Base-by-base conservation (phyloP, 37 sponge, comb jelly and placozoan genomes). In the Mnemiopsis leidyi region DNA sequence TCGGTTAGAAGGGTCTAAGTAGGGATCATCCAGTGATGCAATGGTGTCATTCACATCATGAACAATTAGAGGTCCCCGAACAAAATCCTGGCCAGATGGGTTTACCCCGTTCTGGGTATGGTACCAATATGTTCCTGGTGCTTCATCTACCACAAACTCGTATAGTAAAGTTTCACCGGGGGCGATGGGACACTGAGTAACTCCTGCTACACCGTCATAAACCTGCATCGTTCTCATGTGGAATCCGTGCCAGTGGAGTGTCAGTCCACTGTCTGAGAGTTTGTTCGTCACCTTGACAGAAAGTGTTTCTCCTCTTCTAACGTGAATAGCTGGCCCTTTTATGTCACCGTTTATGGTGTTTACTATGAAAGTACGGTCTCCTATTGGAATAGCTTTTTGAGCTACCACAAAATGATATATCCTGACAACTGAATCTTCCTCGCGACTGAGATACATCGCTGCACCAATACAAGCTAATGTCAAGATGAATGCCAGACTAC, bases 61-160 rank as follows among this genome's bases (percentile, higher is more conserved):
- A 9, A 38, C 71, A 18, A 38, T 32, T 23, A 31, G 25, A 20
- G 30, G 38, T 25, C 95, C 97, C 20, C 82, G 48, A 40, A 96
- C 75, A 61, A 97, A 76, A 16, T 96, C 92, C 23, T 76, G 95
- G 25, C 97, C 97, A 82, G 92, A 94, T 16, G 93, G 39, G 0
- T 95, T 95, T 24, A 94, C 38, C 7, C 68, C 95, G 0, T 68
- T 93, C 38, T 97, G 97, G 68, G 95, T 92, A 69, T 97, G 97
- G 93, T 95, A 97, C 97, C 97, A 97, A 90, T 94, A 95, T 0
- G 97, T 94, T 0, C 97, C 97, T 30, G 96, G 38, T 24, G 92
- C 90, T 34, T 92, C 71, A 13, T 94, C 94, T 32, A 76, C 82
- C 69, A 95, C 94, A 73, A 92, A 69, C 2, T 76, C 90, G 93